Conservation (phyloP, 2,797 vertebrate species). For the Sebastes reedi region DNA sequence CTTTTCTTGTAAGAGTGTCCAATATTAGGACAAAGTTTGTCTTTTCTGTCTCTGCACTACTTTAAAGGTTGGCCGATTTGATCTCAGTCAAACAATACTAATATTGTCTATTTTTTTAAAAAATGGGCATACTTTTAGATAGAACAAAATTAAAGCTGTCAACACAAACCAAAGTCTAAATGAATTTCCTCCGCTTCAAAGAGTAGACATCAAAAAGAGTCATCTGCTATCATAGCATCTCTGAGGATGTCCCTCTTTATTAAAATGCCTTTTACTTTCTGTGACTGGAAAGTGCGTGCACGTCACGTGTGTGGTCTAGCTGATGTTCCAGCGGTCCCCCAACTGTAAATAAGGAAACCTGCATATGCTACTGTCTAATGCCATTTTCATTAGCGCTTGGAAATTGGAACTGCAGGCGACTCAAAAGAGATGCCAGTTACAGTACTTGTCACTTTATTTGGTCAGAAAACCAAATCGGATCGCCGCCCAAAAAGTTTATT, state of each 20-base stretch:
- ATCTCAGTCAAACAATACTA: conserved; percentile 10
- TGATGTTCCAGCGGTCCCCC: conserved; percentile 37
- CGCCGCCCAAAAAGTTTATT: conserved; percentile 38
- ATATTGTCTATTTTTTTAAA: background rate
- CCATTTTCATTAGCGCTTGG: conserved; percentile 60
- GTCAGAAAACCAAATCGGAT: conserved; percentile 60
- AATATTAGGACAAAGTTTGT: conserved; percentile 14
- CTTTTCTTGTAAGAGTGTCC: conserved; percentile 31
- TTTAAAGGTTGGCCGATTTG: conserved; percentile 4
- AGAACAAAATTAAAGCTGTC: background rate
- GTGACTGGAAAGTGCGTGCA: conserved; percentile 41
- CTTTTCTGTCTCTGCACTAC: background rate
- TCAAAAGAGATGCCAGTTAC: conserved; percentile 48
- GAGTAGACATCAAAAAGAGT: conserved; percentile 9
- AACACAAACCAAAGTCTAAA: conserved; percentile 7
- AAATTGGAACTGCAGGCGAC: conserved; percentile 48
- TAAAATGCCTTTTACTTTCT: conserved; percentile 24
- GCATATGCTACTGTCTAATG: conserved; percentile 56
- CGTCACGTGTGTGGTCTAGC: conserved; percentile 45
- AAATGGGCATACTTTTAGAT: background rate
- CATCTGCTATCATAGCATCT: conserved; percentile 49
- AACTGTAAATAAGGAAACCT: conserved; percentile 53
- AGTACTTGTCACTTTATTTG: conserved; percentile 47
- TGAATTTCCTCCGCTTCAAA: conserved; percentile 9
- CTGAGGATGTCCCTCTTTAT: conserved; percentile 29